Conservation (phyloP, 2,113 vertebrate genomes). For the Raja brachyura region DNA sequence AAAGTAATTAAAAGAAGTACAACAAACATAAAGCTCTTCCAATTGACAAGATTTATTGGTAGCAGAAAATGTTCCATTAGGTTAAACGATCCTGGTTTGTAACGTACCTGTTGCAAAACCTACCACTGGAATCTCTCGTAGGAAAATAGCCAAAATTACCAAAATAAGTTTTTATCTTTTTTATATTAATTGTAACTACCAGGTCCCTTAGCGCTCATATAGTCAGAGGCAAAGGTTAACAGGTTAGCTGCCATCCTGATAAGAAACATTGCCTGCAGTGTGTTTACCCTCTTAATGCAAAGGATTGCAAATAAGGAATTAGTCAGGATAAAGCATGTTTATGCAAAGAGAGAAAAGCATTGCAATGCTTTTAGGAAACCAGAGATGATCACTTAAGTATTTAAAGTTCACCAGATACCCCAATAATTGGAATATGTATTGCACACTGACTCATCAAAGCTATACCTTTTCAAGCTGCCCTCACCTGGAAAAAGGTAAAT, state of each 20-base stretch:
- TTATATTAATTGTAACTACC: not conserved
- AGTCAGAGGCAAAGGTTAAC: not conserved
- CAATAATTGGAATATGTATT: not conserved
- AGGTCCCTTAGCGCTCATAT: not conserved
- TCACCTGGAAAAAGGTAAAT: not conserved
- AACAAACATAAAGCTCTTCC: not conserved
- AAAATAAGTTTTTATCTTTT: not conserved
- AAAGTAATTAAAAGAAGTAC: not conserved
- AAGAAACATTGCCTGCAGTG: slow-evolving; percentile 32
- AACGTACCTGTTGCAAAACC: not conserved
- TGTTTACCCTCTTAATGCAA: slow-evolving; percentile 9
- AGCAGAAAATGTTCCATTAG: not conserved
- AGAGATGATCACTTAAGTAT: slow-evolving; percentile 34
- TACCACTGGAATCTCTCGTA: not conserved
- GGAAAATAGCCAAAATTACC: not conserved
- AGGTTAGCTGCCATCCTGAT: slow-evolving; percentile 17
- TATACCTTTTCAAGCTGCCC: not conserved
- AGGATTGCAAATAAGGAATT: slow-evolving; percentile 35
- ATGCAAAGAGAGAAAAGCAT: slow-evolving; percentile 23
- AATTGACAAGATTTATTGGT: not conserved
- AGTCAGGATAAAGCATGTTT: slow-evolving; percentile 34
- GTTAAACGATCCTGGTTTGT: not conserved
- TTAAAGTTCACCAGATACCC: slow-evolving; percentile 17
- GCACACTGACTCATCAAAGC: slow-evolving; percentile 25
- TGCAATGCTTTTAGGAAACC: slow-evolving; percentile 36